Conservation (phyloP, 2,113 vertebrate species). For the Mormyrus iriodes region DNA sequence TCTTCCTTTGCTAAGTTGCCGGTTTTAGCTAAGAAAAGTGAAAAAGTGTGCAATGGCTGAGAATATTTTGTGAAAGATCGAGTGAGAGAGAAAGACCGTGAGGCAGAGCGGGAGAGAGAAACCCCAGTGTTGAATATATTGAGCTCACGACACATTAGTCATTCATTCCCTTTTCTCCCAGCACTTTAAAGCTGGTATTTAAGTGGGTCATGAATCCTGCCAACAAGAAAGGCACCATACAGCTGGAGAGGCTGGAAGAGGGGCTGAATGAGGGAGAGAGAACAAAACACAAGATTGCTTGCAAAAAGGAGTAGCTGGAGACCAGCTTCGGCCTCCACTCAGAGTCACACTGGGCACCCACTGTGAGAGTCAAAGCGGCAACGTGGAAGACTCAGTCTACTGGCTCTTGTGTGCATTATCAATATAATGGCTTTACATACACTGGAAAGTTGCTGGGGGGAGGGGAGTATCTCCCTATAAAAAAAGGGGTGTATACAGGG, state of each 20-base stretch:
- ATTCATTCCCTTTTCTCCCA: constrained; percentile 40
- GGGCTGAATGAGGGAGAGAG: constrained; percentile 13
- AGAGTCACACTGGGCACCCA: background rate
- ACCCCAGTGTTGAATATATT: constrained; percentile 23
- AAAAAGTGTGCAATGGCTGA: background rate
- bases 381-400: background rate
- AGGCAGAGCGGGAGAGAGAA: constrained; percentile 4
- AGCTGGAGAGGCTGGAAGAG: constrained; percentile 37
- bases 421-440: background rate
- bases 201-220: constrained; percentile 52
- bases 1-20: background rate
- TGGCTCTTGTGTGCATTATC: background rate
- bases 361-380: background rate
- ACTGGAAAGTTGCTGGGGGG: background rate
- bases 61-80: background rate
- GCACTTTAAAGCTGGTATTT: constrained; percentile 44
- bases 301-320: constrained; percentile 9
- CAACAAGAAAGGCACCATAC: constrained; percentile 37
- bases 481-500: background rate
- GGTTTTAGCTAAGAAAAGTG: background rate
- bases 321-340: background rate
- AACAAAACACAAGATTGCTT: background rate
- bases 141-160: constrained; percentile 38
- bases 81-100: constrained; percentile 9
- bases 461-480: background rate